Conservation (phyloP, 2,113 vertebrate genomes). For the Mus spicilegus region DNA sequence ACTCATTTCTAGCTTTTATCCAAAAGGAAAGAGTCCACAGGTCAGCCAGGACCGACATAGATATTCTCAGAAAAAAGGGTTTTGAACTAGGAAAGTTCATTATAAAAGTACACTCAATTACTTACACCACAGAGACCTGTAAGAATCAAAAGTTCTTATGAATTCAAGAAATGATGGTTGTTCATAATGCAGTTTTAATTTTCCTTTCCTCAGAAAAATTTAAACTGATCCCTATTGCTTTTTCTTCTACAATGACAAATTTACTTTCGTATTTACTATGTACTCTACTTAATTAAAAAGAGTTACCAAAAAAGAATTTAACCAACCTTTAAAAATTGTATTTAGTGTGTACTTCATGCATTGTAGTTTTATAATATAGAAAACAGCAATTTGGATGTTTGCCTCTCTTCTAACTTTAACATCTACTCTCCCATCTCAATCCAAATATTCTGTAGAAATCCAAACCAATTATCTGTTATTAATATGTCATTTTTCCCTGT, state of each 20-base stretch:
- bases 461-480: not conserved
- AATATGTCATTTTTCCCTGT: not conserved
- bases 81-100: not conserved
- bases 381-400: not conserved
- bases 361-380: conserved; percentile 1
- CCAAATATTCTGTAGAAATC: not conserved
- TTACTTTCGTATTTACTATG: conserved; percentile 3
- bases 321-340: not conserved
- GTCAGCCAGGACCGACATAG: not conserved
- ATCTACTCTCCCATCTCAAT: not conserved
- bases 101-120: not conserved
- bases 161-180: not conserved
- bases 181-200: not conserved
- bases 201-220: not conserved
- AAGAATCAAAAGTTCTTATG: not conserved
- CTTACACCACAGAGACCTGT: not conserved
- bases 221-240: not conserved
- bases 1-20: not conserved
- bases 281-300: conserved; percentile 35
- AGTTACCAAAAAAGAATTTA: not conserved
- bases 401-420: not conserved
- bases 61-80: not conserved
- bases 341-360: conserved; percentile 27
- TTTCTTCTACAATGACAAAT: not conserved
- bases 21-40: not conserved